Percentiles rank a stretch among this genome's conserved stretches.
phyloP scores from a whole-genome alignment of 2,113 vertebrate genomes.

The Stigmatopora nigra region DNA sequence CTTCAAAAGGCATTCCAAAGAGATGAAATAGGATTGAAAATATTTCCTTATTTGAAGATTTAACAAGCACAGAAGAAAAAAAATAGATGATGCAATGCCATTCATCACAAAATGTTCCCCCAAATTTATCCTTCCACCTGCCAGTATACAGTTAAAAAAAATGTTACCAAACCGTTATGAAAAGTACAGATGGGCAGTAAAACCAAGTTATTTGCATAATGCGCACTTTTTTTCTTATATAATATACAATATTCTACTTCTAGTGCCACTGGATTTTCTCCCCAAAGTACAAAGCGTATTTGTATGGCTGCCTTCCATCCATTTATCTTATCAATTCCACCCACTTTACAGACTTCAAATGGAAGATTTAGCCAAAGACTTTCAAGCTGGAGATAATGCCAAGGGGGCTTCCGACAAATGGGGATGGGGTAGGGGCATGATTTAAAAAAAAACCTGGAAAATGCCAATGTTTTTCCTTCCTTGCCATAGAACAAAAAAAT shows the following conservation, averaged over 20 bases:
- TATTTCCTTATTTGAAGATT: no score
- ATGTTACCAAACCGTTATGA: neutral
- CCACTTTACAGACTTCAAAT: slow-evolving; percentile 36
- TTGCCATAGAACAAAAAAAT: neutral
- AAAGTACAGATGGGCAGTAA: neutral
- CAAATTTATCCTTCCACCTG: no score
- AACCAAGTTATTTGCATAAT: neutral
- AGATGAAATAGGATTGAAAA: no score
- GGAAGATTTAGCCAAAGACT: slow-evolving; percentile 25
- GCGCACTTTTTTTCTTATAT: neutral
- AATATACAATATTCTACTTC: neutral
- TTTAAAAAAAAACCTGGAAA: neutral
- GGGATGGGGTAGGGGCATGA: neutral
- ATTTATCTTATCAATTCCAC: slow-evolving; percentile 43
- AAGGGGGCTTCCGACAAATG: slow-evolving; percentile 38
- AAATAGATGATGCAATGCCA: no score
- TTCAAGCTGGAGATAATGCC: slow-evolving; percentile 40
- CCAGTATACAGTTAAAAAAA: neutral
- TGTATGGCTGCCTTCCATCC: slow-evolving; percentile 10
- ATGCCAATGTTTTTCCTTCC: neutral
- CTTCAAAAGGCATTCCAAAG: no score
- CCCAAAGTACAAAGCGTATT: neutral
- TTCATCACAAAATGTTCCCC: no score
- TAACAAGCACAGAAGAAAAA: no score
- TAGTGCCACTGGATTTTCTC: neutral